Evolutionary conservation across 2,797 vertebrate genomes (phyloP), one percentile per base, ranked within the genome.

Genomic region (Acestrorhynchus altus): DNA sequence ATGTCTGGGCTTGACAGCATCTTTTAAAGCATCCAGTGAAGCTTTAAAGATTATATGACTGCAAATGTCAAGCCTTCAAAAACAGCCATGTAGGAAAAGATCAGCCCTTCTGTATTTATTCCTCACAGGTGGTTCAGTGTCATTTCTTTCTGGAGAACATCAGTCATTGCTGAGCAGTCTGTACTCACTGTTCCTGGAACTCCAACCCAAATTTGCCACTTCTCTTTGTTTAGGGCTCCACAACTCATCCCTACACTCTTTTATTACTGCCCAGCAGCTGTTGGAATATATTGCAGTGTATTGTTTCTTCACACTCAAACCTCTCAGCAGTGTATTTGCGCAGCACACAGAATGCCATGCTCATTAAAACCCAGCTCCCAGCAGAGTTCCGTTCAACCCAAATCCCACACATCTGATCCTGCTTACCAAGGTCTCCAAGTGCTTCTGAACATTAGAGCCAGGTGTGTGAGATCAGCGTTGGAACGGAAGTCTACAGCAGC

Each of bases 391-490:
- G 28, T n/a, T 69, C n/a, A 22, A 40, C 9, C 35, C 26, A 12
- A 68, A 51, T 51, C 65, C 28, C 20, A 31, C 15, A 51, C 49
- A 54, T 54, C 67, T 70, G 67, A 13, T 54, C n/a, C 31, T 40
- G 12, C 8, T 70, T 54, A 39, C 18, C 8, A 40, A 54, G 46
- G 67, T 22, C n/a, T 49, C 31, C 22, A 9, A 47, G 24, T 28
- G 22, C 39, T 18, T 35, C 47, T 31, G 18, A 35, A 52, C 35
- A 68, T 51, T 11, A 35, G n/a, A 39, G 18, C 47, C 66, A 69
- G 26, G 8, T 69, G 66, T 52, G 9, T 40, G 8, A n/a, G 24
- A 68, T 51, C 26, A 39, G 28, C 18, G 49, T 13, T 39, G 20
- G 49, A 22, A 40, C 22, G 18, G 22, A 54, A 63, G 0, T 51